Base-by-base conservation (phyloP, 2,113 vertebrate genomes). In the Catagonus wagneri region DNA sequence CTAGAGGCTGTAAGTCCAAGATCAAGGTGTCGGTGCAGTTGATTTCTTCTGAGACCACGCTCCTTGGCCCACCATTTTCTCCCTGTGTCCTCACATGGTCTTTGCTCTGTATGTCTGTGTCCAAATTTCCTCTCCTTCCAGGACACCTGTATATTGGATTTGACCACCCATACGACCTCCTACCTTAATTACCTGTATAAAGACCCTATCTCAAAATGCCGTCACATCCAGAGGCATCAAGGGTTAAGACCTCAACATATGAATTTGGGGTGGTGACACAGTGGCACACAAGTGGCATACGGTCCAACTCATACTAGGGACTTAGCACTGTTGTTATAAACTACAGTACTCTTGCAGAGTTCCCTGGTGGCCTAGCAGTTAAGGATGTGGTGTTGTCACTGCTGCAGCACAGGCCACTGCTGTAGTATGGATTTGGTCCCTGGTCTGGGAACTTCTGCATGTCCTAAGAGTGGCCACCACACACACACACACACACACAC, bases 31-130 rank as follows among this genome's bases (percentile, higher is more conserved):
- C 11, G 0, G 27, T n/a, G 56, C 19, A 16, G 50, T 11, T 23
- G 19, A 25, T n/a, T 2, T 17, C 52, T 54, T 10, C 19, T 4
- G 10, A n/a, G 65, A 58, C 34, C 52, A 4, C 52, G 12, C 52
- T 23, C 52, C 29, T 12, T 14, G 54, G 72, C 1, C 1, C 11
- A 10, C 9, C 2, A 0, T 16, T 4, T 32, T 19, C 50, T 39
- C 32, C 25, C 6, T 1, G 32, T 0, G 7, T n/a, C 3, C 10
- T 63, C n/a, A 7, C 1, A 2, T 5, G 19, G n/a, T 56, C 14
- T 1, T 63, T 20, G 44, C 27, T 56, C 44, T 27, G 29, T 60
- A 29, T 2, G 6, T 80, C 29, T 80, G 14, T 0, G 1, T 19
- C 71, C 44, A 19, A 0, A 39, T 29, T 22, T 7, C 13, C 23